Percentiles rank a stretch among this genome's conserved stretches.
These are phyloP conservation scores for Ariolimax columbianus DNA, from an alignment of 2,888 invertebrate genomes.

Conservation along the genomic window DNA sequence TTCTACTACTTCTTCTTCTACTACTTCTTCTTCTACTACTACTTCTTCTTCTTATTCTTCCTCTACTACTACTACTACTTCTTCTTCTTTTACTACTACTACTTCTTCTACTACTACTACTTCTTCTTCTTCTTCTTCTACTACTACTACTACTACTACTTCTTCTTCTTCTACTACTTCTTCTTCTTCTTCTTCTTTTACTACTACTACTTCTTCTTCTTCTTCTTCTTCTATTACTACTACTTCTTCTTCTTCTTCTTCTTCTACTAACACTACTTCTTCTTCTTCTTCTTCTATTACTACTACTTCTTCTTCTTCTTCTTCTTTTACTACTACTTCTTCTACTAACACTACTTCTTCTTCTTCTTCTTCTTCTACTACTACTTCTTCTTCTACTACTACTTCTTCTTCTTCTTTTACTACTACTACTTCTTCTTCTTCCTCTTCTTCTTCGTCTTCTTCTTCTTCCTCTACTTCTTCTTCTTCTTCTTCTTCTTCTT, in stretches of 20 bases:
- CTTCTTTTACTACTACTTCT: neutral
- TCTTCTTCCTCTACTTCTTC: slow-evolving; percentile 2
- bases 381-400: neutral
- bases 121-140: neutral
- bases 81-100: neutral
- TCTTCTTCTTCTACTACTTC: slow-evolving; percentile 4
- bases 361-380: neutral
- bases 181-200: neutral
- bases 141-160: neutral
- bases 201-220: neutral
- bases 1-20: neutral
- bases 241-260: neutral
- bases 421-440: neutral
- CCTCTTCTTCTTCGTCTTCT: neutral
- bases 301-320: neutral
- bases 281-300: neutral
- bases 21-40: neutral
- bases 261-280: neutral
- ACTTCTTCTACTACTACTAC: neutral
- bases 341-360: neutral
- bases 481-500: slow-evolving; percentile 8
- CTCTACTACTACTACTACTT: neutral
- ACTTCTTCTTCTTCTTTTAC: slow-evolving; percentile 1
- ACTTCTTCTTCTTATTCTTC: neutral
- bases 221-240: neutral